Base-by-base conservation (phyloP, 2,797 vertebrate genomes). In the Pteronotus mesoamericanus region DNA sequence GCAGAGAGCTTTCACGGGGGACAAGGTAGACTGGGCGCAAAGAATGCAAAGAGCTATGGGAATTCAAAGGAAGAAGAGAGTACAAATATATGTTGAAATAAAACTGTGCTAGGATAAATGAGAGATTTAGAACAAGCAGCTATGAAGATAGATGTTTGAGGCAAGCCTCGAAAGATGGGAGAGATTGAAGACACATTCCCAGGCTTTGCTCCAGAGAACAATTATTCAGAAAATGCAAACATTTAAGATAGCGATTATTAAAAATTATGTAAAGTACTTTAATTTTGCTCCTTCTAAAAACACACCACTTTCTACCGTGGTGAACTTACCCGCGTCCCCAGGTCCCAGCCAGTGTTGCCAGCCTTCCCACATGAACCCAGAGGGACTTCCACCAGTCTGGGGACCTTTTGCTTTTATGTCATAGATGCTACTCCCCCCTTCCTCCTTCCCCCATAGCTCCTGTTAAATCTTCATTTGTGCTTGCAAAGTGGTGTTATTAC, bases 181-280 rank as follows among this genome's bases (percentile, higher is more conserved):
- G 12, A n/a, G 5, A n/a, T 1, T 78, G 39, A 29, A 37, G 53
- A 34, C 29, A 34, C 22, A 32, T 42, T 24, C 11, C 74, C 39
- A 18, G 44, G 16, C 51, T 83, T 82, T n/a, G 72, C 69, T 44
- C 37, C 12, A 34, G 29, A 69, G 32, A 51, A 80, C 26, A 89
- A 72, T 57, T 55, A 46, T 59, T 94, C 48, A 61, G 44, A 66
- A 89, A 77, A 69, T 44, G n/a, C 34, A 66, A 92, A 86, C 57
- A 86, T 66, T 95, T 89, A 89, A 86, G 59, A 64, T 10, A 55
- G 34, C 80, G 55, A 29, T 77, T 89, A 95, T 86, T 84, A n/a
- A 26, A 91, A 72, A 90, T 32, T 59, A 18, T 59, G 32, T 44
- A 84, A 93, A 90, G 68, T 78, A 46, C 42, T 84, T 96, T 21